These are phyloP conservation scores for Parazoanthus atlanticus DNA, from an alignment of 92 coral and sea anemone genomes.

Conservation along the genomic window DNA sequence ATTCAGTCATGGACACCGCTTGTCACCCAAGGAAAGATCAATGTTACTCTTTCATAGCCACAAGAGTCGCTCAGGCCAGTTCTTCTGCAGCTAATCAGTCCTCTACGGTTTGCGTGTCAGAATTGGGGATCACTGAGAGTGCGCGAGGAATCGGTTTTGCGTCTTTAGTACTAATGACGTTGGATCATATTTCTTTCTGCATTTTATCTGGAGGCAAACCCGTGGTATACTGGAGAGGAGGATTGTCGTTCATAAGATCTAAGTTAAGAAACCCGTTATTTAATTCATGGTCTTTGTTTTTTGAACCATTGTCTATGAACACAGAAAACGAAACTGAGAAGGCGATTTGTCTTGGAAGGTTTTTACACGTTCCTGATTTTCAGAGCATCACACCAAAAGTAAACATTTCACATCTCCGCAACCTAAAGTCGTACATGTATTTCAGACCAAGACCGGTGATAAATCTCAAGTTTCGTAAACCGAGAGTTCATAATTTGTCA, in stretches of 20 bases:
- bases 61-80: neutral
- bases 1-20: neutral
- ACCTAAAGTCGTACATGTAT: neutral
- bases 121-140: neutral
- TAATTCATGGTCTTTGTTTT: neutral
- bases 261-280: neutral
- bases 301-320: neutral
- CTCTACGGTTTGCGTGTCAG: neutral
- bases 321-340: neutral
- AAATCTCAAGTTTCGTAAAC: neutral
- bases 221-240: too few species aligned
- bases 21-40: neutral
- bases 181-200: slow-evolving; percentile 12
- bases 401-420: neutral
- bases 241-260: too few species aligned
- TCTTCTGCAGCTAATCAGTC: neutral
- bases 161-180: neutral
- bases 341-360: neutral
- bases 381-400: neutral
- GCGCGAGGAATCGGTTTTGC: neutral
- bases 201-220: neutral
- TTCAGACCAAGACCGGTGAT: neutral
- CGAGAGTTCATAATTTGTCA: neutral
- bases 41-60: neutral
- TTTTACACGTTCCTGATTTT: neutral